phyloP scores from a whole-genome alignment of 92 coral and sea anemone genomes.

The Epizoanthus ramosus region DNA sequence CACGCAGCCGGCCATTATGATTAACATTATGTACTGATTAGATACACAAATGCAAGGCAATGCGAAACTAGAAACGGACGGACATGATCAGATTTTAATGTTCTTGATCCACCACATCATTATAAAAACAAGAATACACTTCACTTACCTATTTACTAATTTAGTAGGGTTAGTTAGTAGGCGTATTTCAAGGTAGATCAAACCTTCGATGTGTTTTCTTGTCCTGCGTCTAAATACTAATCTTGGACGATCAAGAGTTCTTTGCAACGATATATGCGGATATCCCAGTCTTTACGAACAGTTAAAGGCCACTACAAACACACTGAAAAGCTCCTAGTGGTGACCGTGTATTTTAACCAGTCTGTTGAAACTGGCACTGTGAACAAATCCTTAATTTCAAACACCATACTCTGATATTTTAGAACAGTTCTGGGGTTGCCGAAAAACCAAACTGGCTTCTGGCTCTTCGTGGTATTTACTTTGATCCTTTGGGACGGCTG shows the following conservation, averaged over 20 bases:
- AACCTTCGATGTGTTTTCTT: background rate
- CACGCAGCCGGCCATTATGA: no score
- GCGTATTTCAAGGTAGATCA: background rate
- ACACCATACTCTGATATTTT: conserved; percentile 32
- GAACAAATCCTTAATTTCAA: conserved; percentile 38
- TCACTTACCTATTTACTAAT: background rate
- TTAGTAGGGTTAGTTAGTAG: no score
- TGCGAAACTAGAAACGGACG: background rate
- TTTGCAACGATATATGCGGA: background rate
- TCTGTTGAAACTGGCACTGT: conserved; percentile 62
- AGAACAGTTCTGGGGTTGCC: background rate
- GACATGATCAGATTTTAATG: background rate
- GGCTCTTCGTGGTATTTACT: no score
- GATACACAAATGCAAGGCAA: background rate
- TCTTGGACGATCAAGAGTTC: conserved; percentile 10
- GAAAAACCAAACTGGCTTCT: background rate
- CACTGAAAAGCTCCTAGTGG: conserved; percentile 54
- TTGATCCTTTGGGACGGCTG: no score
- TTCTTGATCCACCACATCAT: background rate
- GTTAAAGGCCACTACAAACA: conserved; percentile 4
- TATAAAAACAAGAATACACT: background rate
- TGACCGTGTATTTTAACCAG: conserved; percentile 73
- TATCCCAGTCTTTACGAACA: background rate
- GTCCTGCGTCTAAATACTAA: background rate
- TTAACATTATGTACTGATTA: background rate